These are phyloP conservation scores for Galago senegalensis DNA, from an alignment of 2,797 vertebrate genomes.

Conservation along the genomic window DNA sequence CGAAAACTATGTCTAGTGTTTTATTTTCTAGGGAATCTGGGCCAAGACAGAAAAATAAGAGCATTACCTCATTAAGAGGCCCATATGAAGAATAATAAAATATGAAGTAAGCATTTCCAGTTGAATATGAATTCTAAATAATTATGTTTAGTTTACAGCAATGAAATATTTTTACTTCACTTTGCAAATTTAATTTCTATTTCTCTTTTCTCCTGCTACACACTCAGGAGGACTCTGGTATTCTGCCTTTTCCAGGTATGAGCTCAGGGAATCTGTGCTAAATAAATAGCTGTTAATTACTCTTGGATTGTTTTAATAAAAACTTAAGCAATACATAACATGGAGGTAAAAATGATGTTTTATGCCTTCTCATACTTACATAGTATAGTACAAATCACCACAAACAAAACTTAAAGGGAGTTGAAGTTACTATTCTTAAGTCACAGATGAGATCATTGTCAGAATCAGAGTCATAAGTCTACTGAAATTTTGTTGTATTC, in stretches of 20 bases:
- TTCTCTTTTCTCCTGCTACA: not conserved
- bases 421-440: not conserved
- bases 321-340: not conserved
- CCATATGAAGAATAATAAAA: conserved; percentile 17
- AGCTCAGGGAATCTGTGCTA: not conserved
- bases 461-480: not conserved
- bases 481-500: conserved; percentile 2
- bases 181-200: conserved; percentile 41
- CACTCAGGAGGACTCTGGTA: not conserved
- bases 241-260: not conserved
- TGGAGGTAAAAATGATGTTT: conserved; percentile 45
- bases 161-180: not conserved
- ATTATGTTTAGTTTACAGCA: not conserved
- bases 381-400: not conserved
- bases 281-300: conserved; percentile 57
- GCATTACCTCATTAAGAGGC: conserved; percentile 46
- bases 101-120: conserved; percentile 48
- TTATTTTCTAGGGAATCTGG: conserved; percentile 37
- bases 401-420: conserved; percentile 20
- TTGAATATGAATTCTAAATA: conserved; percentile 48
- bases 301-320: conserved; percentile 49
- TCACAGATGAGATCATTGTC: not conserved
- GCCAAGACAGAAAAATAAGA: not conserved
- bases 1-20: conserved; percentile 11
- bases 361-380: not conserved